These are phyloP conservation scores for Erebia aethiops DNA, from an alignment of 2,888 invertebrate species.

Conservation along the genomic window DNA sequence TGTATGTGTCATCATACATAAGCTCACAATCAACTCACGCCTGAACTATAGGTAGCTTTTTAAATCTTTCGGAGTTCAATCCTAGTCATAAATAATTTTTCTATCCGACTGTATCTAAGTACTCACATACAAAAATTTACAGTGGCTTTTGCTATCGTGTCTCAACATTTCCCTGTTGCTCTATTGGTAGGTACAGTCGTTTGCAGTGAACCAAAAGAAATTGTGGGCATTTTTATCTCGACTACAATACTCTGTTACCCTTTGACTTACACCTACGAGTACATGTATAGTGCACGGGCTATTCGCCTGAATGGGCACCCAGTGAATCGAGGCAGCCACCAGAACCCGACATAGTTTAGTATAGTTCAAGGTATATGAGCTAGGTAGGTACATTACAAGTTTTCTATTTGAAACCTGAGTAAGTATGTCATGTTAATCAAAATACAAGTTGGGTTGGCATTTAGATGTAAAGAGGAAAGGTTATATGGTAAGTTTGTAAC, in stretches of 20 bases:
- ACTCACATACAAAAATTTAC: background rate
- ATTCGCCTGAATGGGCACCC: conserved; percentile 65
- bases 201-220: conserved; percentile 52
- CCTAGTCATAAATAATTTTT: background rate
- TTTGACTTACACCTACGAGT: conserved; percentile 62
- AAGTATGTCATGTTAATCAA: too few species aligned
- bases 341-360: conserved; percentile 51
- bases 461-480: too few species aligned
- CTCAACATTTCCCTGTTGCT: conserved; percentile 31
- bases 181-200: conserved; percentile 39
- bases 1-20: too few species aligned
- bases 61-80: too few species aligned
- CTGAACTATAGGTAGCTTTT: too few species aligned
- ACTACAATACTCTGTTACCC: conserved; percentile 52
- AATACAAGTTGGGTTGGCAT: too few species aligned
- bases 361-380: conserved; percentile 36
- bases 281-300: conserved; percentile 50
- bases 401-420: background rate
- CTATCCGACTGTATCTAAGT: background rate
- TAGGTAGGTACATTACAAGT: background rate
- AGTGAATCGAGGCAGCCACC: conserved; percentile 66
- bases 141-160: background rate
- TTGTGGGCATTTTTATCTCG: conserved; percentile 51
- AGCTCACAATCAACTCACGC: too few species aligned
- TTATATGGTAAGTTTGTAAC: too few species aligned